These are phyloP conservation scores for Acholoe squamosa DNA, from an alignment of 2,888 invertebrate species.

Conservation along the genomic window DNA sequence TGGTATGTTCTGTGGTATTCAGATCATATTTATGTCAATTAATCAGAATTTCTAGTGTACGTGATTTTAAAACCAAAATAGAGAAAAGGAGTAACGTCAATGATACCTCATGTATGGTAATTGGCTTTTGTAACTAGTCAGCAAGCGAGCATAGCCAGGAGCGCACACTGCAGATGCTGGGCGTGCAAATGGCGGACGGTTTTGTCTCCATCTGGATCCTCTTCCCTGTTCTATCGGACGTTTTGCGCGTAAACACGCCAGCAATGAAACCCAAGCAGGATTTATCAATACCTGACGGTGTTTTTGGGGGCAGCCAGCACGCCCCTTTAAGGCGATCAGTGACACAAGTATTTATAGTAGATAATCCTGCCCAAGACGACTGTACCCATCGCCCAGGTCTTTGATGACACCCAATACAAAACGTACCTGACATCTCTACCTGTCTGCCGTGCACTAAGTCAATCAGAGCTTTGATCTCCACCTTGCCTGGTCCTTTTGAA, in stretches of 20 bases:
- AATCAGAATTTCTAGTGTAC: too few species aligned
- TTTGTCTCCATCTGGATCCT: too few species aligned
- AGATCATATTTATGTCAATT: too few species aligned
- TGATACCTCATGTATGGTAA: too few species aligned
- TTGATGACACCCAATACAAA: conserved; percentile 40
- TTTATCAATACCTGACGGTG: conserved; percentile 6
- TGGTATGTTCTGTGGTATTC: too few species aligned
- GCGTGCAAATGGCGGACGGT: too few species aligned
- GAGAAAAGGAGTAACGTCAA: too few species aligned
- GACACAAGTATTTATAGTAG: conserved; percentile 18
- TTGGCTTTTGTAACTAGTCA: too few species aligned
- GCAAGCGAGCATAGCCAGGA: too few species aligned
- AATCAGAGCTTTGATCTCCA: conserved; percentile 44
- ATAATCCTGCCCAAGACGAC: conserved; percentile 7
- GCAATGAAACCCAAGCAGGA: not conserved
- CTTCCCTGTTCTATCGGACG: not conserved
- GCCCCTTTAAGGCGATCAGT: not conserved
- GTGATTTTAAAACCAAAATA: too few species aligned
- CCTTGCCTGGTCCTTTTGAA: not conserved
- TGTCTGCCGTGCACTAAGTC: conserved; percentile 23
- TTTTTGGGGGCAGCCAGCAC: not conserved
- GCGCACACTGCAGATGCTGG: too few species aligned
- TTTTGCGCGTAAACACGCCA: not conserved
- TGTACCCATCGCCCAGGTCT: not conserved
- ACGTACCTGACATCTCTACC: conserved; percentile 22